These are phyloP conservation scores for Helicoverpa zea DNA, from an alignment of 1,140 invertebrate genomes.

Conservation along the genomic window DNA sequence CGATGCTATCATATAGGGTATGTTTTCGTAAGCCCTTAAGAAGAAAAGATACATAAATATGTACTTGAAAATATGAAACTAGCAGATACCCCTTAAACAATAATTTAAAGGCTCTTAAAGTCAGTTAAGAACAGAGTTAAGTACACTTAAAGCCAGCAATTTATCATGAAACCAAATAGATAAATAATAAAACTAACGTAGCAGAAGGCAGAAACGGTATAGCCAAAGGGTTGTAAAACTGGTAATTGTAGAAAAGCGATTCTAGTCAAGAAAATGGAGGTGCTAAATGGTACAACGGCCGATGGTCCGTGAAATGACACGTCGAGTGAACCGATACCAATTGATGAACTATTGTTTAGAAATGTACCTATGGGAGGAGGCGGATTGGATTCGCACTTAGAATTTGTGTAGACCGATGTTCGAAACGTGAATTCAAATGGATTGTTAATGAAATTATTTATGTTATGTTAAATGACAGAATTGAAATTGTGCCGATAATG, in stretches of 20 bases:
- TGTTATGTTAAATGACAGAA: not conserved
- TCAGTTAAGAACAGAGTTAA: too few species aligned
- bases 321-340: constrained; percentile 67
- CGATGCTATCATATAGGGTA: not conserved
- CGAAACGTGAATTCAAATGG: constrained; percentile 17
- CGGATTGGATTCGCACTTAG: constrained; percentile 55
- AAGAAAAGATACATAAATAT: too few species aligned
- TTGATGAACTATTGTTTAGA: constrained; percentile 82
- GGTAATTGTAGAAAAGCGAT: constrained; percentile 59
- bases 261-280: constrained; percentile 75
- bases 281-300: constrained; percentile 76
- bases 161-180: constrained; percentile 10
- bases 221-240: constrained; percentile 49
- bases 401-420: constrained; percentile 48
- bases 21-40: constrained; percentile 5
- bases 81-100: not conserved
- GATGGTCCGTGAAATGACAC: constrained; percentile 81
- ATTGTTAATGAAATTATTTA: not conserved
- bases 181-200: constrained; percentile 5
- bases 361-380: constrained; percentile 59
- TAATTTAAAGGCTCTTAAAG: constrained; percentile 8
- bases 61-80: too few species aligned
- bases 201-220: constrained; percentile 14
- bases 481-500: not conserved
- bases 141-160: not conserved